Evolutionary conservation across 2,797 vertebrate species (phyloP).

Genomic region (Alosa sapidissima): DNA sequence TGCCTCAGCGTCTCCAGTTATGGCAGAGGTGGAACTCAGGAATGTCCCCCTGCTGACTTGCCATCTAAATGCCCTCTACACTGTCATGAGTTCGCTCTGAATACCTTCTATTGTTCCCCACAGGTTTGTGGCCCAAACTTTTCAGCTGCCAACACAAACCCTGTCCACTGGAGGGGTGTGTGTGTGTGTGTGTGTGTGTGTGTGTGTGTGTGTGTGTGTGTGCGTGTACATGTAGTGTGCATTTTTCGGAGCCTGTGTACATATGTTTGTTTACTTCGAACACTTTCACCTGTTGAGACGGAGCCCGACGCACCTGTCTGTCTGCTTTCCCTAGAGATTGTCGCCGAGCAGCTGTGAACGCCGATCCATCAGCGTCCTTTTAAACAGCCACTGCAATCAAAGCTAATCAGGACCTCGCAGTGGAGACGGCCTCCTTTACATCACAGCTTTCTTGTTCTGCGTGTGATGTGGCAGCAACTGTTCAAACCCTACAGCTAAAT

Average conservation of each 20-base stretch:
- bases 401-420: background rate
- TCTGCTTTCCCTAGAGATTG: constrained; percentile 28
- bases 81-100: constrained; percentile 30
- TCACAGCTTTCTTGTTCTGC: background rate
- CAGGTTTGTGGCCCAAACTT: constrained; percentile 27
- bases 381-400: constrained; percentile 18
- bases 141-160: constrained; percentile 25
- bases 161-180: constrained; percentile 10
- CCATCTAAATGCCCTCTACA: constrained; percentile 37
- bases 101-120: constrained; percentile 41
- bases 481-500: background rate
- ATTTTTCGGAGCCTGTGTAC: background rate
- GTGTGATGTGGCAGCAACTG: background rate
- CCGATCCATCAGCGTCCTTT: background rate
- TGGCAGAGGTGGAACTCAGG: constrained; percentile 1
- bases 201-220: background rate
- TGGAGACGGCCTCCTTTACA: background rate
- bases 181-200: constrained; percentile 18
- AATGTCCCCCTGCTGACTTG: background rate
- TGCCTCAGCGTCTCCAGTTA: background rate
- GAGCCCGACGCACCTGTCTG: constrained; percentile 42
- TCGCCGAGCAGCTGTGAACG: constrained; percentile 35
- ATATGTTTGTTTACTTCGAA: background rate
- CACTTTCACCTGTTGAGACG: constrained; percentile 35
- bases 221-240: constrained; percentile 26